These are phyloP conservation scores for Petrocephalus sullivani DNA, from an alignment of 2,797 vertebrate species.

Conservation along the genomic window DNA sequence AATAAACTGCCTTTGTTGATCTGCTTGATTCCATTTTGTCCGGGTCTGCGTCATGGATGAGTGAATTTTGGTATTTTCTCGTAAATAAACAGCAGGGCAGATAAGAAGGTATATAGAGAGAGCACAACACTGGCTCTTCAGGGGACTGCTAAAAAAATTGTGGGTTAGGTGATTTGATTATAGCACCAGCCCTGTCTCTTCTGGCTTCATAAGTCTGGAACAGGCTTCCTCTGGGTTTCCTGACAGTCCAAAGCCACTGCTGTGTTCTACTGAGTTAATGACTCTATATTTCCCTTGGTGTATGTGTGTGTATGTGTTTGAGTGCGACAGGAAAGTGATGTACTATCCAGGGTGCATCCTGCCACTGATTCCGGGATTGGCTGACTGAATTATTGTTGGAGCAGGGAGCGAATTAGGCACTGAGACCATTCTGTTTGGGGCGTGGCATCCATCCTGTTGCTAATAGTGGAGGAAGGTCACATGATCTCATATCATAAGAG, in stretches of 20 bases:
- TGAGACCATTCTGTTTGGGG: background rate
- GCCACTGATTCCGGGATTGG: background rate
- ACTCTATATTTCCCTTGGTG: background rate
- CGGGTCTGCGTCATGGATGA: background rate
- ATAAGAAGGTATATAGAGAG: background rate
- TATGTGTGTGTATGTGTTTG: background rate
- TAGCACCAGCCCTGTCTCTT: background rate
- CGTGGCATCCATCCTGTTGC: background rate
- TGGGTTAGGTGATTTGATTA: background rate
- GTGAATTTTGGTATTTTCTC: background rate
- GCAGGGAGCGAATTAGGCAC: background rate
- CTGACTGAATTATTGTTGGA: slow-evolving; percentile 1
- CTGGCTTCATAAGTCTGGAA: background rate
- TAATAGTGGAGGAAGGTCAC: background rate
- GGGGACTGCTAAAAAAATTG: background rate
- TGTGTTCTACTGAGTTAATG: background rate
- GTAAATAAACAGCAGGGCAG: background rate
- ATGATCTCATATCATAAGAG: background rate
- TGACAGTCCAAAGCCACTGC: background rate
- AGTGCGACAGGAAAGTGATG: background rate
- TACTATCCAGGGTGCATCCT: background rate
- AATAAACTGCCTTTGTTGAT: background rate
- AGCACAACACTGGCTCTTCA: background rate
- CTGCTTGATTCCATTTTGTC: background rate
- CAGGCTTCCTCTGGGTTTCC: background rate